Evolutionary conservation across 2,113 vertebrate genomes (phyloP).

Genomic region (Eupsittula cactorum): DNA sequence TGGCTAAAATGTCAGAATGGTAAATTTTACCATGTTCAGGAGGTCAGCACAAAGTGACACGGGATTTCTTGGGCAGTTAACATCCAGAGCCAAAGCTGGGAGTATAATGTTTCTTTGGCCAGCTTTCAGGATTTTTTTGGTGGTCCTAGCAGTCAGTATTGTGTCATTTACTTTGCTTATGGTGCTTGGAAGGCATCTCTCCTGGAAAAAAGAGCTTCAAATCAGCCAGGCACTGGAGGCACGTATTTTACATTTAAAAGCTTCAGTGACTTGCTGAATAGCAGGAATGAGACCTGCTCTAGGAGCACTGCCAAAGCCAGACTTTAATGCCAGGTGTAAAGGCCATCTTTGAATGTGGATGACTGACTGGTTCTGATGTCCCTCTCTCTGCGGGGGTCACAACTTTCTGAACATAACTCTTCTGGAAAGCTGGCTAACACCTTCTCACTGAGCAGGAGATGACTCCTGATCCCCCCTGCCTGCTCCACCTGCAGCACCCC

Average conservation of each 20-base stretch:
- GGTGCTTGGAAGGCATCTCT: neutral
- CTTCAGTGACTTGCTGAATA: neutral
- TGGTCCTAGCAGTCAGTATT: neutral
- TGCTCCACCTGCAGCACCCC: neutral
- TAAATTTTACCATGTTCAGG: neutral
- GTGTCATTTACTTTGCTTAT: neutral
- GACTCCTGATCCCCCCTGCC: neutral
- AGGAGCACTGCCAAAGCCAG: neutral
- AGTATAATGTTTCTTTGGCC: neutral
- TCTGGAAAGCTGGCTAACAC: neutral
- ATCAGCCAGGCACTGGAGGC: neutral
- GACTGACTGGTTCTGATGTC: neutral
- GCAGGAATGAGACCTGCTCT: neutral
- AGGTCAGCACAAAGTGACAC: neutral
- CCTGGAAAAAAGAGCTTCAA: neutral
- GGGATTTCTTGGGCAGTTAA: neutral
- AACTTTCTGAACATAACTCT: neutral
- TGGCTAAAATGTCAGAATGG: neutral
- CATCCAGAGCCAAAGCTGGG: neutral
- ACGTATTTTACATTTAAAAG: neutral
- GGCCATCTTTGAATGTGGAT: neutral
- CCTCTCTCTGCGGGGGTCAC: rapidly evolving
- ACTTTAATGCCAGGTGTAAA: neutral
- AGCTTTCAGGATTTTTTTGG: neutral
- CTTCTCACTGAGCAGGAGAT: neutral